Conservation (phyloP, 1,140 invertebrate species). For the Drosophila neocordata region DNA sequence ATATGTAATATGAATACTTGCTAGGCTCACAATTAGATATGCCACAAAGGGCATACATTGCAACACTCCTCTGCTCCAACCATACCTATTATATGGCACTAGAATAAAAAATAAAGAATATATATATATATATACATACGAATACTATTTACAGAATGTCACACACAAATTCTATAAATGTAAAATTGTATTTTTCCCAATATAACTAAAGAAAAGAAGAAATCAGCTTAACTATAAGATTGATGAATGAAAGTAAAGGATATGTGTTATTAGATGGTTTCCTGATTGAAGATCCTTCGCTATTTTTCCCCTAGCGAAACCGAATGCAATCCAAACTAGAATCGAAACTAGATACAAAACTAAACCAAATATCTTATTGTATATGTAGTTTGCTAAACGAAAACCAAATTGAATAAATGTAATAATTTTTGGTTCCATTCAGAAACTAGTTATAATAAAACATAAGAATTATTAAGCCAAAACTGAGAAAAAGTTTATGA, state of each 20-base stretch:
- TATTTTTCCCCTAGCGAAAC: not conserved
- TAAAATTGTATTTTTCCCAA: not conserved
- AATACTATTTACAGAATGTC: not conserved
- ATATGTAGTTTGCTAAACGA: constrained; percentile 1
- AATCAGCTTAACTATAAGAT: constrained; percentile 13
- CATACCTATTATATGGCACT: constrained; percentile 19
- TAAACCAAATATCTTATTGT: not conserved
- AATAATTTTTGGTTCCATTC: constrained; percentile 1
- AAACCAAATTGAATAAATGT: not conserved
- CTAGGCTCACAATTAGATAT: constrained; percentile 2
- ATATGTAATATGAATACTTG: constrained; percentile 49
- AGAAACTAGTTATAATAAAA: not conserved
- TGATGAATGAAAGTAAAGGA: constrained; percentile 3
- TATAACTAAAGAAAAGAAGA: not conserved
- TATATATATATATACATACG: constrained; percentile 6
- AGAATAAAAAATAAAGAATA: constrained; percentile 24
- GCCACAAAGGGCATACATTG: not conserved
- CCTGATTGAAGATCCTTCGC: constrained; percentile 31
- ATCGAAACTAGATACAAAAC: constrained; percentile 1
- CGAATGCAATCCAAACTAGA: constrained; percentile 11
- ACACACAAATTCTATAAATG: constrained; percentile 1
- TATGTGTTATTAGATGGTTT: constrained; percentile 53
- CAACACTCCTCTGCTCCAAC: constrained; percentile 5
- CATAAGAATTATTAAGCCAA: constrained; percentile 23
- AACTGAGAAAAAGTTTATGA: constrained; percentile 29